Conservation (phyloP, 2,888 invertebrate species). For the Gymnocheta viridis region DNA sequence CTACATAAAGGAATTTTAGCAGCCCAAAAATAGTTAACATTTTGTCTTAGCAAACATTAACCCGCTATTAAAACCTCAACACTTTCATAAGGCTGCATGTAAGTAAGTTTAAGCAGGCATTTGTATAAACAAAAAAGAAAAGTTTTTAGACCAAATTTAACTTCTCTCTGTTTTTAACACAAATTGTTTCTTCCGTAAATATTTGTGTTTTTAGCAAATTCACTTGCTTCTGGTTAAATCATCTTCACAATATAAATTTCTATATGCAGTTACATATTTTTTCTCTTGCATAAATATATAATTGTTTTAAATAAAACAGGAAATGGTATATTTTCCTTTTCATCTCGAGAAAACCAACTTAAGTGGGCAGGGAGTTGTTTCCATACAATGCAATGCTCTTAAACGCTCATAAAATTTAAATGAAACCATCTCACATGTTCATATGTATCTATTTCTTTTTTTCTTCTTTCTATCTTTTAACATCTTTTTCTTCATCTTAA, state of each 20-base stretch:
- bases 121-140: background rate
- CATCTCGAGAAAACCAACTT: background rate
- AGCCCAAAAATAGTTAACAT: background rate
- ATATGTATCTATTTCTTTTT: background rate
- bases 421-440: slow-evolving; percentile 33
- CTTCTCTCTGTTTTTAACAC: no score
- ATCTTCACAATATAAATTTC: background rate
- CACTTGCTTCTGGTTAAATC: slow-evolving; percentile 19
- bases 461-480: background rate
- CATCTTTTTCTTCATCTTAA: slow-evolving; percentile 45
- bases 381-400: slow-evolving; percentile 2
- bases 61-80: no score
- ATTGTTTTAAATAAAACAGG: slow-evolving; percentile 13
- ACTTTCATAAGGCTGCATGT: background rate
- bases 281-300: no score
- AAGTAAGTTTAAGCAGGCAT: no score
- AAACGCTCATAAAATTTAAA: slow-evolving; percentile 51
- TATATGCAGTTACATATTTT: background rate
- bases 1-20: background rate
- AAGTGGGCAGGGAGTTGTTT: background rate
- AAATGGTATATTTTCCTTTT: slow-evolving; percentile 14
- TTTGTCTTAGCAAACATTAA: no score
- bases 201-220: background rate
- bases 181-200: no score
- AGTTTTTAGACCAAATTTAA: no score